phyloP scores from a whole-genome alignment of 2,888 invertebrate genomes.

The Andricus quercusramuli region DNA sequence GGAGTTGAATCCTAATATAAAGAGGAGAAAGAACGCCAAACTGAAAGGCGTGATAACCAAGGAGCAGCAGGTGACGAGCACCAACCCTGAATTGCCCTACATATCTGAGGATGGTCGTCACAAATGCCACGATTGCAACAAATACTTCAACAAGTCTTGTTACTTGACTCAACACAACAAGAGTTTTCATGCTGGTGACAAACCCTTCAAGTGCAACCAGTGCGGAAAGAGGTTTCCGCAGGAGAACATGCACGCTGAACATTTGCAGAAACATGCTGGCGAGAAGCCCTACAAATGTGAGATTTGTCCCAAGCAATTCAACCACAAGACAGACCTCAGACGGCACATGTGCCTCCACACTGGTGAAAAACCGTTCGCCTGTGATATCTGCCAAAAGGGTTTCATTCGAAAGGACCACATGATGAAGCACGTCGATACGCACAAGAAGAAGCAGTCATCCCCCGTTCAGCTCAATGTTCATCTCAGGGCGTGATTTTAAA shows the following conservation, averaged over 20 bases:
- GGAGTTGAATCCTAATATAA: conserved; percentile 66
- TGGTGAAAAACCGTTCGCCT: conserved; percentile 91
- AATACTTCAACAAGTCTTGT: conserved; percentile 91
- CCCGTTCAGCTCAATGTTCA: conserved; percentile 62
- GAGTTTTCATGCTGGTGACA: conserved; percentile 92
- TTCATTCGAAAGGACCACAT: conserved; percentile 95
- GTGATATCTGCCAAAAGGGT: conserved; percentile 90
- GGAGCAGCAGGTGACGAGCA: conserved; percentile 68
- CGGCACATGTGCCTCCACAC: conserved; percentile 93
- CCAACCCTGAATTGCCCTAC: conserved; percentile 65
- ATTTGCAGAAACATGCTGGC: conserved; percentile 88
- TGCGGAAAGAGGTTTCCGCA: conserved; percentile 92
- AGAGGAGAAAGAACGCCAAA: conserved; percentile 39
- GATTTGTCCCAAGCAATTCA: conserved; percentile 92
- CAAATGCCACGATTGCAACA: conserved; percentile 91
- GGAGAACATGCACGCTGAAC: conserved; percentile 85
- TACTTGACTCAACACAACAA: conserved; percentile 95
- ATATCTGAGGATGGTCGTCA: conserved; percentile 77
- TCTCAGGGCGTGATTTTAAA: conserved; percentile 65
- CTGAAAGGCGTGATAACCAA: conserved; percentile 58
- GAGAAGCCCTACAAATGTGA: conserved; percentile 93
- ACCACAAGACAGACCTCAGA: conserved; percentile 93
- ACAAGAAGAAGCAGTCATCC: conserved; percentile 82
- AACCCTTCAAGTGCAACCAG: conserved; percentile 91
- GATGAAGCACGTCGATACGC: conserved; percentile 92